A percentile compares a stretch with the other conserved stretches of the same genome.
These are phyloP conservation scores for Argyresthia goedartella DNA, from an alignment of 2,888 invertebrate genomes.

Conservation along the genomic window DNA sequence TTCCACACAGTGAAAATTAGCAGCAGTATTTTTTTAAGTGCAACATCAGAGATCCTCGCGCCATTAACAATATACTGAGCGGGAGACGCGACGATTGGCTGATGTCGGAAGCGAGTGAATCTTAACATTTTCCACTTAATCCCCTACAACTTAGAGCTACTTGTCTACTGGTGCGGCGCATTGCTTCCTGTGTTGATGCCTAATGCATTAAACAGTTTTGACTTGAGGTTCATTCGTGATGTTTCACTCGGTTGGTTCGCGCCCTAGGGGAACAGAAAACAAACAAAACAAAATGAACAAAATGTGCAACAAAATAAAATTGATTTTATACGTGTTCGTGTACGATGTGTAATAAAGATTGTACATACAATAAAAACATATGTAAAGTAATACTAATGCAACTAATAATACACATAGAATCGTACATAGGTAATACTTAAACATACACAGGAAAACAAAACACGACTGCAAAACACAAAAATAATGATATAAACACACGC, in stretches of 20 bases:
- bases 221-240: constrained; percentile 83
- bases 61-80: background rate
- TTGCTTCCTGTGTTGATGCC: constrained; percentile 79
- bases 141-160: background rate
- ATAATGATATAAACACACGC: too few relatives aligned
- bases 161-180: constrained; percentile 57
- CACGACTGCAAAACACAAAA: background rate
- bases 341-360: background rate
- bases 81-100: background rate
- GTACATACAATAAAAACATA: background rate
- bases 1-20: background rate
- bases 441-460: constrained; percentile 2
- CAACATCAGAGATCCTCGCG: background rate
- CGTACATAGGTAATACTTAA: constrained; percentile 5
- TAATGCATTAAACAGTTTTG: constrained; percentile 87
- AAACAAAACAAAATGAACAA: constrained; percentile 51
- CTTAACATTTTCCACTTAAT: constrained; percentile 2
- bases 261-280: constrained; percentile 70
- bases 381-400: background rate
- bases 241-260: constrained; percentile 78
- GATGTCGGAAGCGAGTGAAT: background rate
- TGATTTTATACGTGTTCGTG: background rate
- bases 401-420: too few relatives aligned
- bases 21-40: background rate
- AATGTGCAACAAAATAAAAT: constrained; percentile 17